Conservation (phyloP, 2,113 vertebrate genomes). For the Zootoca vivipara region DNA sequence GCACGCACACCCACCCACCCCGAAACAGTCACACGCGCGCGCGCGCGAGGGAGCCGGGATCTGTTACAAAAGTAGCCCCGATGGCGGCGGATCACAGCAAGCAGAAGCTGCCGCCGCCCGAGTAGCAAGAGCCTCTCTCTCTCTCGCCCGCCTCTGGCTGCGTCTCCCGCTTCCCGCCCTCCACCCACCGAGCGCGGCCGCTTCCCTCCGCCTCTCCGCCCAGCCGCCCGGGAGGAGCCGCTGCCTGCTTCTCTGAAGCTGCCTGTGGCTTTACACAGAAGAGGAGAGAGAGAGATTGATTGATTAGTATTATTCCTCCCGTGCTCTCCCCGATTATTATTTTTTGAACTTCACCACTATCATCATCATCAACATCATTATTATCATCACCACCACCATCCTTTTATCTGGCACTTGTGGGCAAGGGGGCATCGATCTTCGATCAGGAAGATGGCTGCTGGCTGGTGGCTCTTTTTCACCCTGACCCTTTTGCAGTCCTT, state of each 20-base stretch:
- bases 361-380: conserved; percentile 23
- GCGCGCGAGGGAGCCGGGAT: conserved; percentile 60
- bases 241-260: conserved; percentile 43
- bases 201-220: conserved; percentile 40
- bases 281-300: neutral
- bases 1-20: neutral
- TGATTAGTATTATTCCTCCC: too few relatives aligned
- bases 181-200: conserved; percentile 50
- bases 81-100: conserved; percentile 84
- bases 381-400: conserved; percentile 32
- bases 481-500: conserved; percentile 83
- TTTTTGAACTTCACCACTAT: neutral
- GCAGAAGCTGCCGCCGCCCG: conserved; percentile 70
- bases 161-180: conserved; percentile 52
- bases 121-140: conserved; percentile 58
- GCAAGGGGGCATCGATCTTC: conserved; percentile 67
- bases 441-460: conserved; percentile 88
- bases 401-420: conserved; percentile 43
- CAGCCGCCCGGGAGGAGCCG: conserved; percentile 36
- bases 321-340: neutral
- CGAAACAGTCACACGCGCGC: neutral
- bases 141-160: neutral
- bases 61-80: conserved; percentile 81
- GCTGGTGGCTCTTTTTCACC: conserved; percentile 81
- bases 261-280: neutral